Evolutionary conservation across 2,113 vertebrate species (phyloP).

Genomic region (Hippoglossus stenolepis): DNA sequence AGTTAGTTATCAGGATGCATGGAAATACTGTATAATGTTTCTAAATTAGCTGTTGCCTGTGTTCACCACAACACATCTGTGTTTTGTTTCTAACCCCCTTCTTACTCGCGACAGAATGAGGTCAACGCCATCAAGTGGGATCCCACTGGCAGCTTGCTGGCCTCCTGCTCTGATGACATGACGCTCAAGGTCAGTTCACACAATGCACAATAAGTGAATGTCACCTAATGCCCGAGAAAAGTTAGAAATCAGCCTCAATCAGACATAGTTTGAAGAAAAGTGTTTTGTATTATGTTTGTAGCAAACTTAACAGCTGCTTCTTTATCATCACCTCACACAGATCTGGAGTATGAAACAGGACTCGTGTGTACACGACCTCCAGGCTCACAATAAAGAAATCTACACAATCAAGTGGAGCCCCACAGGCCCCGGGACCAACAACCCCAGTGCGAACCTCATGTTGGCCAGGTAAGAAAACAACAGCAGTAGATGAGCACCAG

Average conservation of each 20-base stretch:
- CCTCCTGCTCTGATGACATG: slow-evolving; percentile 99
- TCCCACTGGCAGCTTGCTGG: slow-evolving; percentile 97
- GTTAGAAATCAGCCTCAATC: neutral
- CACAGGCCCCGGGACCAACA: slow-evolving; percentile 97
- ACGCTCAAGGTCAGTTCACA: slow-evolving; percentile 91
- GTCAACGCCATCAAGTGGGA: slow-evolving; percentile 99
- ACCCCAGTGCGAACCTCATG: slow-evolving; percentile 98
- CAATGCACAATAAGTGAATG: neutral
- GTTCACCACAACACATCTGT: neutral
- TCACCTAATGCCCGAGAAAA: neutral
- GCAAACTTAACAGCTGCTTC: neutral
- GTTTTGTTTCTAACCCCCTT: neutral
- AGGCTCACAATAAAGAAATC: slow-evolving; percentile 99
- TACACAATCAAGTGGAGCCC: slow-evolving; percentile 99
- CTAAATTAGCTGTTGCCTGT: neutral
- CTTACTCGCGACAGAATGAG: slow-evolving; percentile 87
- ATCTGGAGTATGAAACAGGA: slow-evolving; percentile 99
- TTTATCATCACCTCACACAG: slow-evolving; percentile 66
- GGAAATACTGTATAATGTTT: neutral
- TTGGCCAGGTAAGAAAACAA: slow-evolving; percentile 89
- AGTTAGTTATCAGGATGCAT: no score
- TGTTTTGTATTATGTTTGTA: neutral
- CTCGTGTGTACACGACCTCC: slow-evolving; percentile 96
- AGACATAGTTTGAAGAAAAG: neutral
- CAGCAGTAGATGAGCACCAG: neutral